Evolutionary conservation across 2,113 vertebrate species (phyloP), one percentile per base, ranked within the genome.

Genomic region (Dasyornis broadbenti): DNA sequence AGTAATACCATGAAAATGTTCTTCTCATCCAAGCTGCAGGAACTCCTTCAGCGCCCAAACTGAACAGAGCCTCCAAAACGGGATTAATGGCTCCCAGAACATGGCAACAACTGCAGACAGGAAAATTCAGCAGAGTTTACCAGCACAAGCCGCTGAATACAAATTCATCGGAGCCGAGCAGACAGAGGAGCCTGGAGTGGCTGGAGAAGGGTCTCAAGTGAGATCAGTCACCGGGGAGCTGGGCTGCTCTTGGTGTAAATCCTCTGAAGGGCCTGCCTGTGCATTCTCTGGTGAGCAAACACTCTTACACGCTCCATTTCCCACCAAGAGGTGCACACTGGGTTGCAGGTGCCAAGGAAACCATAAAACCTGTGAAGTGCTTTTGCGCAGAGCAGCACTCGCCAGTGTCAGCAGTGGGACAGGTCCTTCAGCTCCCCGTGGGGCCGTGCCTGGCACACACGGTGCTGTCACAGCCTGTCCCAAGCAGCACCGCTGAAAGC

Each of bases 331-430:
- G 42, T 0, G 1, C 64, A 5, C 59, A 17, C 37, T 2, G 64
- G 13, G 66, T 81, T 87, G 2, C 7, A 64, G 68, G 63, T 66
- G 72, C 76, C 83, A 60, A 71, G 83, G 68, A 92, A 71, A 89
- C 72, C 72, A 82, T 52, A 40, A 63, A 81, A 60, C n/a, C 53
- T 0, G 2, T 49, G 49, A 89, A 92, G 65, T 42, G 57, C 49
- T 77, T 78, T 15, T n/a, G 72, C 49, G n/a, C 19, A 37, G 77
- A 79, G 86, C 56, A 49, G 60, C 49, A 8, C 68, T 60, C 10
- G 3, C 6, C 10, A 24, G 52, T 1, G 9, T 3, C 20, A 31
- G 57, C 40, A 5, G 0, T 0, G 52, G 61, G 57, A 78, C 10
- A 0, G 0, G 28, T 70, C 76, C 60, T 70, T 27, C 72, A 45